Evolutionary conservation across 2,797 vertebrate genomes (phyloP).

Genomic region (Chaetophractus vellerosus): DNA sequence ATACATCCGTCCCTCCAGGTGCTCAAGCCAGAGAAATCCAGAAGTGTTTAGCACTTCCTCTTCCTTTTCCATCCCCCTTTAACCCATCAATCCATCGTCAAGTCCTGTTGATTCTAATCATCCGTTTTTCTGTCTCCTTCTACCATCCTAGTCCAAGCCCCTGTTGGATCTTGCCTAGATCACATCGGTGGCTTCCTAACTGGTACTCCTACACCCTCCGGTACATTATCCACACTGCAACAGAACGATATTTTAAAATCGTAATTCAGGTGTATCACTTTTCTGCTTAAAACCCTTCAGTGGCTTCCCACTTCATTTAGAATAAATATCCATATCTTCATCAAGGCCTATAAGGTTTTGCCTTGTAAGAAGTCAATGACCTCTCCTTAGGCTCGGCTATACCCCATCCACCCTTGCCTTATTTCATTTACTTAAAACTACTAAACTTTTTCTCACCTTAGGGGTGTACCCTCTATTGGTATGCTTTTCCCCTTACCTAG

Average conservation of each 20-base stretch:
- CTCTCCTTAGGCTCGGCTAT: neutral
- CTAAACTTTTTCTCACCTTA: neutral
- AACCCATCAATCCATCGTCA: neutral
- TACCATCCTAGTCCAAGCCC: rapidly evolving
- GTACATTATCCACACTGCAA: neutral
- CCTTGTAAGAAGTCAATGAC: neutral
- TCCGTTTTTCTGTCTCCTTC: neutral
- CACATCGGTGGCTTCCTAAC: neutral
- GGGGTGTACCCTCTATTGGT: neutral
- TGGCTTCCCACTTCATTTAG: neutral
- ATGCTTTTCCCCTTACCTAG: neutral
- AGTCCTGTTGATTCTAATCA: neutral
- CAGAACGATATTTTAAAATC: neutral
- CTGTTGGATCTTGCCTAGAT: neutral
- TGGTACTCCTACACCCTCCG: neutral
- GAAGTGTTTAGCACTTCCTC: neutral
- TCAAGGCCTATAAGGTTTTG: neutral
- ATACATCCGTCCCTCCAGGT: neutral
- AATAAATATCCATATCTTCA: neutral
- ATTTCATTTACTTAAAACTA: constrained; percentile 40
- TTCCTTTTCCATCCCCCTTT: neutral
- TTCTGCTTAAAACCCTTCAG: constrained; percentile 3
- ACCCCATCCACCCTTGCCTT: neutral
- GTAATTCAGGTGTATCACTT: neutral
- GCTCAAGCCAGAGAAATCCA: neutral